Conservation (phyloP, 2,888 invertebrate genomes). For the Acanthosepion esculentum region DNA sequence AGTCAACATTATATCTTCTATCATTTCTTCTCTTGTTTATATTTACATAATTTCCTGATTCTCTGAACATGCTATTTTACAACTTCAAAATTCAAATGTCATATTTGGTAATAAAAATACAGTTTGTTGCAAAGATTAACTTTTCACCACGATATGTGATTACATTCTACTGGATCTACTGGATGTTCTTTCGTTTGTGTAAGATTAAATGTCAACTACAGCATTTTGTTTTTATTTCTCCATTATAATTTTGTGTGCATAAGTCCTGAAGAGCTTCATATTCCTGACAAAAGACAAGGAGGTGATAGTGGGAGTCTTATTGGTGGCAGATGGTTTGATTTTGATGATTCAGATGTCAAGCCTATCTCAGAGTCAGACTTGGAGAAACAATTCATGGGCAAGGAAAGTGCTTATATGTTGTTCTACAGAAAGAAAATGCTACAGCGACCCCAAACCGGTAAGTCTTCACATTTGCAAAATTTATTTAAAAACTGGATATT, state of each 20-base stretch:
- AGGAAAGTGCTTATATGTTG: slow-evolving; percentile 76
- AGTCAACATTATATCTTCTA: too few species aligned
- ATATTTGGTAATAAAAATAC: too few species aligned
- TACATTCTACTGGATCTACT: too few species aligned
- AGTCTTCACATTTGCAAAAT: background rate
- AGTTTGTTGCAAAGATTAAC: too few species aligned
- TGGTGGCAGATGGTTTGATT: slow-evolving; percentile 73
- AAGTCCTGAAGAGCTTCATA: background rate
- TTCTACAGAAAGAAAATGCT: slow-evolving; percentile 72
- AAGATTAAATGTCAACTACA: too few species aligned
- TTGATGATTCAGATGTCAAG: slow-evolving; percentile 72
- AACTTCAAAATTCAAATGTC: too few species aligned
- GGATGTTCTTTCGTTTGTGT: too few species aligned
- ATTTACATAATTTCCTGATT: too few species aligned
- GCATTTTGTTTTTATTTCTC: background rate
- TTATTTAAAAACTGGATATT: background rate
- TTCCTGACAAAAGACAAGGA: background rate
- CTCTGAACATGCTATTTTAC: too few species aligned
- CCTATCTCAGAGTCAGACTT: slow-evolving; percentile 71
- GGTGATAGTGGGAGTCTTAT: background rate
- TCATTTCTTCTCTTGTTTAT: too few species aligned
- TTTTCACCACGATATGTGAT: too few species aligned
- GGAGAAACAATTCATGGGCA: slow-evolving; percentile 73
- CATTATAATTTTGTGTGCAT: background rate
- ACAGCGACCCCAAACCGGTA: slow-evolving; percentile 65